A percentile compares a stretch with the other conserved stretches of the same genome.
Conservation (phyloP, 2,797 vertebrate genomes). For the Eupleurogrammus muticus region DNA sequence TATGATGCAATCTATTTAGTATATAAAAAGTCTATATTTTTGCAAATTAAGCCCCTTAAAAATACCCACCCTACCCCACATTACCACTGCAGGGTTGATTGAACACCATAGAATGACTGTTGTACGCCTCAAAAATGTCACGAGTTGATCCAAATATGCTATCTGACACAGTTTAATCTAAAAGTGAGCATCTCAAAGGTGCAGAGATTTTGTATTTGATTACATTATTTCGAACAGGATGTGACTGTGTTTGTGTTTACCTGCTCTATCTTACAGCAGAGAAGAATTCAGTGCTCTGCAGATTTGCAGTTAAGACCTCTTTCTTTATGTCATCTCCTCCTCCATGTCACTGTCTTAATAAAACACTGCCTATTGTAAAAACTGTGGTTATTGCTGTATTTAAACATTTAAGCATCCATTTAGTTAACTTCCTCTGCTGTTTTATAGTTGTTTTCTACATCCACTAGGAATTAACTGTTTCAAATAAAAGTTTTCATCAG, state of each 20-base stretch:
- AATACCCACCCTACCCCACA: no score
- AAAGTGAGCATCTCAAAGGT: no score
- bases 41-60: no score
- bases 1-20: not conserved
- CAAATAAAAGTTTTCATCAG: no score
- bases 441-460: not conserved
- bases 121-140: no score
- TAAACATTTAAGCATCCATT: not conserved
- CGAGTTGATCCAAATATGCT: no score
- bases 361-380: not conserved
- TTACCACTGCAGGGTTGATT: not conserved
- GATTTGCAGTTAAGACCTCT: not conserved
- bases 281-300: not conserved
- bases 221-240: not conserved
- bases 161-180: no score
- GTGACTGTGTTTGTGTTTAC: not conserved
- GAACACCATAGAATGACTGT: no score
- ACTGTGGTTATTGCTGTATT: not conserved
- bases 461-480: not conserved
- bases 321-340: not conserved
- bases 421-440: no score
- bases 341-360: not conserved
- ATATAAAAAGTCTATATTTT: not conserved
- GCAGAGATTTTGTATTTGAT: not conserved
- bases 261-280: not conserved